A percentile compares a stretch with the other conserved stretches of the same genome.
phyloP scores from a whole-genome alignment of 2,113 vertebrate genomes.

The Clupea harengus region DNA sequence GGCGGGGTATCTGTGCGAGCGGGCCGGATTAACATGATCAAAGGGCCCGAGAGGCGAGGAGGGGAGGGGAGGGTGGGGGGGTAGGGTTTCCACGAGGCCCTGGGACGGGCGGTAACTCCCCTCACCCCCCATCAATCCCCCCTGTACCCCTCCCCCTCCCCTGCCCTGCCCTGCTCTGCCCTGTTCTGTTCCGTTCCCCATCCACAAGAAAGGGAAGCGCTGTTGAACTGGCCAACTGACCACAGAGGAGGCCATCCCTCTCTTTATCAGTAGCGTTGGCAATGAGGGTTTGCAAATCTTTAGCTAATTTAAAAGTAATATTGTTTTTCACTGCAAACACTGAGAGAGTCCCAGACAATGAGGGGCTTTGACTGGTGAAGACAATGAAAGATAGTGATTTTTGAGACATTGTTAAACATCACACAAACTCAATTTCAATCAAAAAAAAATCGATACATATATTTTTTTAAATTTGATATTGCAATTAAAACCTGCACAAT shows the following conservation, averaged over 20 bases:
- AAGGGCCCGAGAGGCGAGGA: conserved; percentile 44
- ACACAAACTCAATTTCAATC: too few species aligned
- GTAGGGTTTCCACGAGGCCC: neutral
- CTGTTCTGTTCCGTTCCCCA: neutral
- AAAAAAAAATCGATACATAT: too few species aligned
- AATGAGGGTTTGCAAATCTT: neutral
- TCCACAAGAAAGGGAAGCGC: neutral
- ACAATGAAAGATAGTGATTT: neutral
- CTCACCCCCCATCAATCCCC: neutral
- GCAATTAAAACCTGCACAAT: too few species aligned
- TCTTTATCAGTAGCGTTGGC: neutral
- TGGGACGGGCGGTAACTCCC: neutral
- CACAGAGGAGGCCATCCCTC: neutral
- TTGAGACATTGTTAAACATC: neutral
- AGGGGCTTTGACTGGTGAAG: too few species aligned
- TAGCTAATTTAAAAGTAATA: too few species aligned
- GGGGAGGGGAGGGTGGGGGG: conserved; percentile 35
- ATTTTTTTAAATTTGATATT: too few species aligned
- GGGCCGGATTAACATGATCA: conserved; percentile 71
- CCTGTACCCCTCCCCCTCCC: neutral
- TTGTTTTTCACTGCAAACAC: neutral
- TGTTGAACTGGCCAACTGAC: neutral
- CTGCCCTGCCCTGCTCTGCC: neutral
- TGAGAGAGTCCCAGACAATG: neutral
- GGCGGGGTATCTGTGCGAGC: conserved; percentile 53